Conservation (phyloP, 2,113 vertebrate species). For the Sinocyclocheilus anshuiensis region DNA sequence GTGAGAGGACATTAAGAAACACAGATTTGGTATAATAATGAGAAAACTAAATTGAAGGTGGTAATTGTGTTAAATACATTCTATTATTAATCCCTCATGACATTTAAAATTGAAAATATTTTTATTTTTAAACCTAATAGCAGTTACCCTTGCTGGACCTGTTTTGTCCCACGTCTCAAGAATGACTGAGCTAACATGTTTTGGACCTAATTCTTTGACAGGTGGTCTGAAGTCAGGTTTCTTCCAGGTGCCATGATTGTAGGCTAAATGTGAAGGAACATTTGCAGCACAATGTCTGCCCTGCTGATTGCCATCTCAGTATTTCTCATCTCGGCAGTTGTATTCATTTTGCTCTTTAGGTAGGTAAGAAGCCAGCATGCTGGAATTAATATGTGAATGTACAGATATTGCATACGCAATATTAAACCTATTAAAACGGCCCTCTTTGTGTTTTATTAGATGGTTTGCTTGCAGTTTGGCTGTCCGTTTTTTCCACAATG, state of each 20-base stretch:
- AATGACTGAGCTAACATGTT: too few species aligned
- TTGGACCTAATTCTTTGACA: not conserved
- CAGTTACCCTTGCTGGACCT: too few species aligned
- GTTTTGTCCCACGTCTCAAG: too few species aligned
- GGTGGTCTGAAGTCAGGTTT: slow-evolving; percentile 25
- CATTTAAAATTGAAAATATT: too few species aligned
- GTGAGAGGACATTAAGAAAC: too few species aligned
- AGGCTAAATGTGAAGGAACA: slow-evolving; percentile 59
- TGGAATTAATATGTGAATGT: not conserved
- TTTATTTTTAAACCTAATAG: too few species aligned
- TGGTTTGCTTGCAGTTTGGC: slow-evolving; percentile 85
- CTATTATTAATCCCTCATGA: too few species aligned
- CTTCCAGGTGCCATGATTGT: slow-evolving; percentile 50
- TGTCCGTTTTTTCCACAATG: slow-evolving; percentile 82
- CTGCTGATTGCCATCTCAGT: slow-evolving; percentile 64
- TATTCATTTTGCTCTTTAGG: slow-evolving; percentile 60
- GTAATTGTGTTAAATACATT: too few species aligned
- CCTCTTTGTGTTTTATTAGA: slow-evolving; percentile 64
- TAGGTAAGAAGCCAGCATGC: slow-evolving; percentile 57
- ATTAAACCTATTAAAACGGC: not conserved
- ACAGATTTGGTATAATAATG: too few species aligned
- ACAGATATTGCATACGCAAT: not conserved
- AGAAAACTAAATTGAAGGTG: too few species aligned
- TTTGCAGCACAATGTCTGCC: slow-evolving; percentile 72
- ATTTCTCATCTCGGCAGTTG: slow-evolving; percentile 61